Evolutionary conservation across 2,888 invertebrate genomes (phyloP).

Genomic region (Myopa testacea): DNA sequence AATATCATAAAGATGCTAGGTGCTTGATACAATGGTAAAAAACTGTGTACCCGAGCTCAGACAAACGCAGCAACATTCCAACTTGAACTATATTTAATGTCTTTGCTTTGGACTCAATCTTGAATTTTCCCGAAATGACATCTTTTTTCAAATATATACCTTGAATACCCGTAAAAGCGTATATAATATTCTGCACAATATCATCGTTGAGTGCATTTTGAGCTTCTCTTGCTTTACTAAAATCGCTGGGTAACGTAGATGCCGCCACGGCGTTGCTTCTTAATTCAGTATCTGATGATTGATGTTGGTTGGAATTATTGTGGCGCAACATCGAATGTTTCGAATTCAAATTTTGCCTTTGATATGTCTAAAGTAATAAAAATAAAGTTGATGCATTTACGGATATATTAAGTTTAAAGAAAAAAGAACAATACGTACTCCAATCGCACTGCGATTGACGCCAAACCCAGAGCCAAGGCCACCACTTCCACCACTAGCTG

Average conservation of each 20-base stretch:
- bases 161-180: slow-evolving; percentile 89
- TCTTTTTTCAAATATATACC: slow-evolving; percentile 80
- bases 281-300: slow-evolving; percentile 27
- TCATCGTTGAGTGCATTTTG: slow-evolving; percentile 58
- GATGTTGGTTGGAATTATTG: slow-evolving; percentile 16
- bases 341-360: slow-evolving; percentile 13
- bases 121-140: slow-evolving; percentile 73
- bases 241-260: slow-evolving; percentile 29
- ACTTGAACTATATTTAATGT: slow-evolving; percentile 72
- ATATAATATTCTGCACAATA: slow-evolving; percentile 82
- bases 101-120: slow-evolving; percentile 72
- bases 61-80: slow-evolving; percentile 78
- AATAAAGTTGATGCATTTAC: not conserved
- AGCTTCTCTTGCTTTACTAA: slow-evolving; percentile 43
- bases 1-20: not conserved
- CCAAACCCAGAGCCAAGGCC: not conserved
- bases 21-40: not conserved
- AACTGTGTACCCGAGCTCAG: slow-evolving; percentile 81
- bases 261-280: slow-evolving; percentile 24
- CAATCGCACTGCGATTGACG: slow-evolving; percentile 14
- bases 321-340: slow-evolving; percentile 22
- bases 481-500: not conserved
- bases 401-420: not conserved
- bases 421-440: not conserved
- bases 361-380: not conserved